These are phyloP conservation scores for Labeo calbasu DNA, from an alignment of 2,797 vertebrate species.

Conservation along the genomic window DNA sequence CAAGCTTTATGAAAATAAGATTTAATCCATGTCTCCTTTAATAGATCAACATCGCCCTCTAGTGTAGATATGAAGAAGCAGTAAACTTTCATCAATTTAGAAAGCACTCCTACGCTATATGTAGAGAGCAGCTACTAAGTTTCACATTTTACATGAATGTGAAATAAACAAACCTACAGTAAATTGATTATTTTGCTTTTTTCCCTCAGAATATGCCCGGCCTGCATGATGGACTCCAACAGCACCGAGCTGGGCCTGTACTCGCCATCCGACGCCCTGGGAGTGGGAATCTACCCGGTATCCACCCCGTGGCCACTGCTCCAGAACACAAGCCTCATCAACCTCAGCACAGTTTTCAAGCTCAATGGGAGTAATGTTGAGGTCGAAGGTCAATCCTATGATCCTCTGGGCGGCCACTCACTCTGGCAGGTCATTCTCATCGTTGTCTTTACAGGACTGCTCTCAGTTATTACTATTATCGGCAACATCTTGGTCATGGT, in stretches of 20 bases:
- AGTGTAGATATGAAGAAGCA: conserved; percentile 9
- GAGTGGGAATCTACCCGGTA: conserved; percentile 74
- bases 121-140: background rate
- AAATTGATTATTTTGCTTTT: conserved; percentile 51
- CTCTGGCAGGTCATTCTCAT: conserved; percentile 96
- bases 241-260: conserved; percentile 82
- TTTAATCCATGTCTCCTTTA: background rate
- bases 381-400: conserved; percentile 57
- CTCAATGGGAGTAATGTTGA: conserved; percentile 58
- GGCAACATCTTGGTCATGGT: conserved; percentile 96
- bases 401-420: conserved; percentile 85
- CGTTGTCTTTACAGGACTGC: conserved; percentile 86
- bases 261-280: conserved; percentile 80
- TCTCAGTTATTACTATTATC: conserved; percentile 92
- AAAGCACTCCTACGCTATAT: background rate
- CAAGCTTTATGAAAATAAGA: background rate
- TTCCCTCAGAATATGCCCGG: conserved; percentile 92
- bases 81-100: background rate
- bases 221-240: conserved; percentile 90
- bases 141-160: background rate
- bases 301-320: conserved; percentile 67
- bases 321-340: conserved; percentile 62
- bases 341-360: conserved; percentile 63
- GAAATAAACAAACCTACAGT: background rate
- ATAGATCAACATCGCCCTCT: conserved; percentile 43